Evolutionary conservation across 2,113 vertebrate species (phyloP), one percentile per base, ranked within the genome.

Genomic region (Nibea albiflora): DNA sequence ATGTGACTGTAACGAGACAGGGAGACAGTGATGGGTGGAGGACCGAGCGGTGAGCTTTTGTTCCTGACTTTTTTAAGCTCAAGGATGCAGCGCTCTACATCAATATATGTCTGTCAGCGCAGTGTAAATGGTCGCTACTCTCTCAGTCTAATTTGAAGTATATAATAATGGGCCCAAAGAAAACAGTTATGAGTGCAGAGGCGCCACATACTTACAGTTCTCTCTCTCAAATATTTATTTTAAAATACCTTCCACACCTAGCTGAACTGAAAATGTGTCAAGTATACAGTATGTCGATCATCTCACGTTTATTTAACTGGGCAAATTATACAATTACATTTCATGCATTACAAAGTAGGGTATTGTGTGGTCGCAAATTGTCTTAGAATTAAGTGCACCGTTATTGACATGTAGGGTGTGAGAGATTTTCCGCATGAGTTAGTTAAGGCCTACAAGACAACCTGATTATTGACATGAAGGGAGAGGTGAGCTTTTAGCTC

Each of bases 321-420:
- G 70, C 11, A 14, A 70, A 49, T 42, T 17, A 56, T 26, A 15
- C 14, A 19, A 49, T 80, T 26, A 42, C 2, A 50, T 16, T 24
- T 46, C 17, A 69, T 14, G 16, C 60, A 7, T 28, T 69, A 26
- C 16, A 47, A 49, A 39, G 20, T 16, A 17, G n/a, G 50, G 11
- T 39, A 26, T 2, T 47, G 5, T 63, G 28, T 66, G 52, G 58
- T 67, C 56, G 69, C 65, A 50, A 79, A 57, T 24, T 44, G 14
- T 67, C 28, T 35, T 68, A 9, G 35, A 47, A 54, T 80, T 68
- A 62, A 69, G 69, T 11, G 15, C 49, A 63, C 67, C n/a, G 5
- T 65, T 86, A 85, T 90, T 90, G 86, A 89, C 76, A 77, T 47
- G 28, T 8, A 17, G 91, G 86, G 88, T 70, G 88, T 87, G 79